These are phyloP conservation scores for Aldabrachelys gigantea DNA, from an alignment of 2,113 vertebrate genomes.

Conservation along the genomic window DNA sequence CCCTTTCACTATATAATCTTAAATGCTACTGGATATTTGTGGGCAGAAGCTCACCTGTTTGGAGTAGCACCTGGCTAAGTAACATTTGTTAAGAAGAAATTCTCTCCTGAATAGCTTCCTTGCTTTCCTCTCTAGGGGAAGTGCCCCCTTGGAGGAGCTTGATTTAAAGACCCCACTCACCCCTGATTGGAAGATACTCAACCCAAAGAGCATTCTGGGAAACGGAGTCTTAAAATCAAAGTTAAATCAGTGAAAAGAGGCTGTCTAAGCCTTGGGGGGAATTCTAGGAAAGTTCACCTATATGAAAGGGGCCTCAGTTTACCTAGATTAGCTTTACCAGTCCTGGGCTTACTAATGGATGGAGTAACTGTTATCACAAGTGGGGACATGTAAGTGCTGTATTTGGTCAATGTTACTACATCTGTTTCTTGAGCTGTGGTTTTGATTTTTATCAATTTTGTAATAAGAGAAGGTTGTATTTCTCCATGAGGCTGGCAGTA, in stretches of 20 bases:
- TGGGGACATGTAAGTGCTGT: neutral
- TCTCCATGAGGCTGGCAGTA: neutral
- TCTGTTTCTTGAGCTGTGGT: neutral
- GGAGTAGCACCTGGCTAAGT: accelerated
- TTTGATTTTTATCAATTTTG: neutral
- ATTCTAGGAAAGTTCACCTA: neutral
- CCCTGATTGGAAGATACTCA: neutral
- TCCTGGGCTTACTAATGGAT: neutral
- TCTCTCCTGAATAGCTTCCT: accelerated
- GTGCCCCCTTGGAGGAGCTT: accelerated
- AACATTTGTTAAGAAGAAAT: neutral
- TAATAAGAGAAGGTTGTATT: neutral
- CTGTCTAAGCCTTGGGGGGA: neutral
- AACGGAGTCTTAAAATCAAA: conserved; percentile 2
- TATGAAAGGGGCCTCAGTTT: neutral
- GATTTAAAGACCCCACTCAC: neutral
- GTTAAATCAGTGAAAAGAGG: neutral
- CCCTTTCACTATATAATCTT: neutral
- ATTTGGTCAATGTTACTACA: neutral
- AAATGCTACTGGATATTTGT: neutral
- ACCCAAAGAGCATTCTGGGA: conserved; percentile 20
- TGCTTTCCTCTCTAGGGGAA: accelerated
- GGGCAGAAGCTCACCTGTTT: accelerated
- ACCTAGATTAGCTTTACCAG: neutral
- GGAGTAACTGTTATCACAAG: neutral